phyloP scores from a whole-genome alignment of 2,113 vertebrate species.

The Tachysurus fulvidraco region DNA sequence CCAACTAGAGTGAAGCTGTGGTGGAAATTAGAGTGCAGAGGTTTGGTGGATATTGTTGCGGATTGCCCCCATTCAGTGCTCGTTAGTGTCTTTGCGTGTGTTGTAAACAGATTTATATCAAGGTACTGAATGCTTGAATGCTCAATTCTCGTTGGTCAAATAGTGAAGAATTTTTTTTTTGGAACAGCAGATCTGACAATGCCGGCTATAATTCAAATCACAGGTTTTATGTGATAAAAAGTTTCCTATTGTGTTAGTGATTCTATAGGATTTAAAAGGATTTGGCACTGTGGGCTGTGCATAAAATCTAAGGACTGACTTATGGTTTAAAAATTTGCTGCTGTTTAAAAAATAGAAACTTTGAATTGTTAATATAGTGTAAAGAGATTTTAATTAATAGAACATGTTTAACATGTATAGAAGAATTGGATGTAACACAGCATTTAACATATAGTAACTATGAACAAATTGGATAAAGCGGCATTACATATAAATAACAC shows the following conservation, averaged over 20 bases:
- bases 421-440: background rate
- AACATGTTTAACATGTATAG: background rate
- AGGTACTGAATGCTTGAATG: background rate
- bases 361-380: background rate
- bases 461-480: background rate
- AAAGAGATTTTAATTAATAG: background rate
- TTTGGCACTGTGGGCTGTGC: too few species aligned
- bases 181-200: background rate
- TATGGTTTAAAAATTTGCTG: background rate
- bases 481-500: background rate
- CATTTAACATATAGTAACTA: background rate
- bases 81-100: background rate
- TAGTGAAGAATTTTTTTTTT: background rate
- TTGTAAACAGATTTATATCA: background rate
- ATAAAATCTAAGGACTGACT: background rate
- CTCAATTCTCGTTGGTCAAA: background rate
- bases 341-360: background rate
- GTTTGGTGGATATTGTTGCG: background rate
- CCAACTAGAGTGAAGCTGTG: slow-evolving; percentile 1
- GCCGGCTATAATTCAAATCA: background rate
- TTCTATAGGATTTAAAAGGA: background rate
- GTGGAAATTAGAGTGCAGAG: background rate
- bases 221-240: background rate
- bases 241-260: background rate
- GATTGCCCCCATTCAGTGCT: background rate